phyloP scores from a whole-genome alignment of 35 echinoderm and acorn worm species.

The Lytechinus variegatus region DNA sequence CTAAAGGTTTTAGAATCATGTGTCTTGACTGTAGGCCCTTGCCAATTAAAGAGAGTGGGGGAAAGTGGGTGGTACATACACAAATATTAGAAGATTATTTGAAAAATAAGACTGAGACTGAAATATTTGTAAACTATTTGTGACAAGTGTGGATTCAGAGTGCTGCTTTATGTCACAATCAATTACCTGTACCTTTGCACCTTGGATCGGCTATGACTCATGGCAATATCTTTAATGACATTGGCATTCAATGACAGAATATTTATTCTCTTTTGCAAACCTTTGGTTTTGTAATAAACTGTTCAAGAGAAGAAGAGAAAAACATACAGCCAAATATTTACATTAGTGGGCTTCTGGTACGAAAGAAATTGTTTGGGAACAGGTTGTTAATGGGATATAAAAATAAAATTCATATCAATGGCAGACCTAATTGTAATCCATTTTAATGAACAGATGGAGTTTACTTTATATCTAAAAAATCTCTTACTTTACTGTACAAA shows the following conservation, averaged over 20 bases:
- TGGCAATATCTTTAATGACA: conserved; percentile 4
- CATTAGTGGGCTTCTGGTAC: neutral
- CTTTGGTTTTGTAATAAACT: neutral
- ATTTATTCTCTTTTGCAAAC: neutral
- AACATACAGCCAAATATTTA: neutral
- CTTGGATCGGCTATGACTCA: neutral
- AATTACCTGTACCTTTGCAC: neutral
- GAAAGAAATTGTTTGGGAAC: neutral
- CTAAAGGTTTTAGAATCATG: neutral
- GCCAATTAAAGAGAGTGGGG: neutral
- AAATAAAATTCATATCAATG: neutral
- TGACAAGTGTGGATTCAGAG: neutral
- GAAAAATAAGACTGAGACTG: neutral
- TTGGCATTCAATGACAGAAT: neutral
- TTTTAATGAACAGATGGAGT: too few relatives aligned
- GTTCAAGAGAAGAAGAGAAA: too few relatives aligned
- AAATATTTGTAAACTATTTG: conserved; percentile 6
- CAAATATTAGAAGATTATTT: neutral
- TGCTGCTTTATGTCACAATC: neutral
- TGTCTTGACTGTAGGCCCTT: neutral
- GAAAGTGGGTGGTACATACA: neutral
- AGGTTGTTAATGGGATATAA: neutral
- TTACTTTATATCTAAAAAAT: too few relatives aligned
- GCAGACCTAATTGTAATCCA: too few relatives aligned
- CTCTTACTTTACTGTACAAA: too few relatives aligned